A percentile compares a stretch with the other conserved stretches of the same genome.
Conservation (phyloP, 2,797 vertebrate species). For the Clarias pachynema region DNA sequence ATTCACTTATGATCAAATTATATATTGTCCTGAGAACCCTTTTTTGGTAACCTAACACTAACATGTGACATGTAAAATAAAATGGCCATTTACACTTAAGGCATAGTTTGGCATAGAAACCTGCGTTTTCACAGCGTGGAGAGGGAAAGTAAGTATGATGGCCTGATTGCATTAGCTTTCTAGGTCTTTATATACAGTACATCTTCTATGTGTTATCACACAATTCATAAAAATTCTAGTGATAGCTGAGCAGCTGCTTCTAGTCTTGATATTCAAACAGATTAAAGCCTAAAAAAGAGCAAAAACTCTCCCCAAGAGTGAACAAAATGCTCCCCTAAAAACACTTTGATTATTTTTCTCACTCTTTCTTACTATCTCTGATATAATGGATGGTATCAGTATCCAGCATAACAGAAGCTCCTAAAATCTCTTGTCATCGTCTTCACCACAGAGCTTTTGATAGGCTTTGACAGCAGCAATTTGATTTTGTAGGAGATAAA, state of each 20-base stretch:
- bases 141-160: not conserved
- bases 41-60: not conserved
- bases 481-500: conserved; percentile 47
- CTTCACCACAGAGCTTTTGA: conserved; percentile 42
- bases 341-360: not conserved
- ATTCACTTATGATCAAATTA: no score
- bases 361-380: conserved; percentile 12
- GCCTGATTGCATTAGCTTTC: not conserved
- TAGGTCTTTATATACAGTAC: not conserved
- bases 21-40: no score
- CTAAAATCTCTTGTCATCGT: conserved; percentile 41
- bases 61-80: not conserved
- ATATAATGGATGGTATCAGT: conserved; percentile 43
- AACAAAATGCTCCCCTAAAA: not conserved
- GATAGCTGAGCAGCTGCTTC: not conserved
- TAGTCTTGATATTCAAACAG: not conserved
- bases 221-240: not conserved
- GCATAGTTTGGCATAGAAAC: not conserved
- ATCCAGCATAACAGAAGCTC: conserved; percentile 28
- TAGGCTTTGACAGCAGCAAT: conserved; percentile 53
- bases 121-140: not conserved
- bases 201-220: not conserved
- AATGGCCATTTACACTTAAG: not conserved
- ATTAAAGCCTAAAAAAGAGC: not conserved
- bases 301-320: not conserved